A percentile compares a stretch with the other conserved stretches of the same genome.
Conservation (phyloP, 2,113 vertebrate genomes). For the Progne subis region DNA sequence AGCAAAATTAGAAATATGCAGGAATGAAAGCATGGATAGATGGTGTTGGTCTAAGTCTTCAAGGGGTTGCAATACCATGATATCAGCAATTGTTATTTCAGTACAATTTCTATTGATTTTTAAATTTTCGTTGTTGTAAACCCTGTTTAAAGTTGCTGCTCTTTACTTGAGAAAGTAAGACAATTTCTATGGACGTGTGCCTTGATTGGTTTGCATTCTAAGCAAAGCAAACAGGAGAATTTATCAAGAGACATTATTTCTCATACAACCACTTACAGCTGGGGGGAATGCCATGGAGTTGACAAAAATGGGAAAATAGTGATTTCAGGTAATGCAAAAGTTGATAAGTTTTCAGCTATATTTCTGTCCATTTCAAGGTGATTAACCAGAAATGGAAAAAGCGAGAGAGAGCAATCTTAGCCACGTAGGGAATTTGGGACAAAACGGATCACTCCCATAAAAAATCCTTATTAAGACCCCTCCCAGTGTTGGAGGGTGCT, state of each 20-base stretch:
- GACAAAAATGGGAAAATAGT: neutral
- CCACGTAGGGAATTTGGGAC: neutral
- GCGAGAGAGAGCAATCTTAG: neutral
- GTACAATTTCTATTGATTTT: accelerated
- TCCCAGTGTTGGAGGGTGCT: neutral
- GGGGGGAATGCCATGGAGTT: accelerated
- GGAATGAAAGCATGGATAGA: neutral
- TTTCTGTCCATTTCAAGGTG: neutral
- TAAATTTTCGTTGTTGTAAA: neutral
- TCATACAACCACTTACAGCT: neutral
- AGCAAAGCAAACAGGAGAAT: neutral
- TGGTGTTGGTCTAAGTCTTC: neutral
- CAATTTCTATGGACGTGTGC: neutral
- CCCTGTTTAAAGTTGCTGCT: neutral
- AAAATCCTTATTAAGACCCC: neutral
- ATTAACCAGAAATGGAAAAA: neutral
- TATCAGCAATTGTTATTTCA: neutral
- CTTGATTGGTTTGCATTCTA: neutral
- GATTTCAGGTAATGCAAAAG: neutral
- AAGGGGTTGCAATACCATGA: neutral
- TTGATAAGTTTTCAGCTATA: neutral
- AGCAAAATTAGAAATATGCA: neutral
- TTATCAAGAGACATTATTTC: neutral
- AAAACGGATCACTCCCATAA: neutral
- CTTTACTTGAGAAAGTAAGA: neutral